A percentile compares a stretch with the other conserved stretches of the same genome.
phyloP scores from a whole-genome alignment of 2,113 vertebrate genomes.

The Lamprologus speciosus region DNA sequence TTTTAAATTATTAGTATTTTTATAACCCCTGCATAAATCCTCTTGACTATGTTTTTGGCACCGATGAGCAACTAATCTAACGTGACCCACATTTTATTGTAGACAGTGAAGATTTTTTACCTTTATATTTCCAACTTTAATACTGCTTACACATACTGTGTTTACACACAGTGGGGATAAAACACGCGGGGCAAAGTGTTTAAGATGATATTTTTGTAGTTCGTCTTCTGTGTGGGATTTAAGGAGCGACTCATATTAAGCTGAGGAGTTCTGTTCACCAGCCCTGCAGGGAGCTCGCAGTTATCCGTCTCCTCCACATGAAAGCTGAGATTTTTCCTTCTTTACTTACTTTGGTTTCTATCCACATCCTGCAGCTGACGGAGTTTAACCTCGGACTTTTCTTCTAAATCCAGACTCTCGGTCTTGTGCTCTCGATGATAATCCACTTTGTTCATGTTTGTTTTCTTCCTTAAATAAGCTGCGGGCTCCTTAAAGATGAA shows the following conservation, averaged over 20 bases:
- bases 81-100: background rate
- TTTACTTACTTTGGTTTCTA: background rate
- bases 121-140: background rate
- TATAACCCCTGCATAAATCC: background rate
- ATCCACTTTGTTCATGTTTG: background rate
- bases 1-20: background rate
- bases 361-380: background rate
- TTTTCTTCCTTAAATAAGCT: background rate
- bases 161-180: background rate
- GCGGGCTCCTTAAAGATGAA: background rate
- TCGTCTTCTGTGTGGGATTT: background rate
- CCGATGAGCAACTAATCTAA: background rate
- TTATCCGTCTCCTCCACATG: background rate
- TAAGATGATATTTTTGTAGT: background rate
- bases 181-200: background rate
- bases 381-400: background rate
- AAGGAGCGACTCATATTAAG: background rate
- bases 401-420: background rate
- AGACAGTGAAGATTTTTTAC: background rate
- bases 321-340: background rate
- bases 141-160: background rate
- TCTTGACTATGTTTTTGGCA: background rate
- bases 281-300: background rate
- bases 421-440: background rate
- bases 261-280: background rate